Percentiles rank a stretch among this genome's conserved stretches.
These are phyloP conservation scores for Ectemnius cavifrons DNA, from an alignment of 2,888 invertebrate genomes.

Conservation along the genomic window DNA sequence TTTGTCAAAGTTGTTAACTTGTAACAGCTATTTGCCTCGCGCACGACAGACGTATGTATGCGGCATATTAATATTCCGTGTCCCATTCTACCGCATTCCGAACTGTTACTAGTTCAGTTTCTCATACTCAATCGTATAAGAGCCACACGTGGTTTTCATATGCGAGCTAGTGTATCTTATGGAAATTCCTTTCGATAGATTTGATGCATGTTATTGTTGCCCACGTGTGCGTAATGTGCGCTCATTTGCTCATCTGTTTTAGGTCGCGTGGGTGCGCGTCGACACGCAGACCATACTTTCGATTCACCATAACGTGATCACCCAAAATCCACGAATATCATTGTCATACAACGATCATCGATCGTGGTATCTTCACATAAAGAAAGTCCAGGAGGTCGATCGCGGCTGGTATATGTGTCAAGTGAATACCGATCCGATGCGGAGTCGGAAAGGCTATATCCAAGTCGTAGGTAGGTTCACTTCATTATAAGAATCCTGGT, in stretches of 20 bases:
- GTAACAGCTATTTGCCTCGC: too few species aligned
- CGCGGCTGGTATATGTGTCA: constrained; percentile 96
- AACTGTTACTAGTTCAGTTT: too few species aligned
- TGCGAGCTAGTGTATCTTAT: too few species aligned
- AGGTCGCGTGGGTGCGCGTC: constrained; percentile 96
- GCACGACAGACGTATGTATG: too few species aligned
- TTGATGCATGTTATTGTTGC: too few species aligned
- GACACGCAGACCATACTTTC: constrained; percentile 95
- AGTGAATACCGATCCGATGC: constrained; percentile 96
- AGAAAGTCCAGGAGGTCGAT: constrained; percentile 91
- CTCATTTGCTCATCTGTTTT: constrained; percentile 57
- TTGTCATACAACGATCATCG: constrained; percentile 93
- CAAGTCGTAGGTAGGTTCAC: constrained; percentile 92
- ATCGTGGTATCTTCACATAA: constrained; percentile 94
- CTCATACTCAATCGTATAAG: too few species aligned
- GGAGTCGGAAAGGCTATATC: constrained; percentile 91
- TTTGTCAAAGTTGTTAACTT: too few species aligned
- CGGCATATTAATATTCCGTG: too few species aligned
- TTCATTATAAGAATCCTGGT: background rate
- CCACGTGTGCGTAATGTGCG: too few species aligned
- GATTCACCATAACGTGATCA: constrained; percentile 94
- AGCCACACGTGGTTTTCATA: too few species aligned
- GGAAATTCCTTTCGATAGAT: too few species aligned
- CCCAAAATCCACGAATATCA: constrained; percentile 92
- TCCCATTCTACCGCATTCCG: too few species aligned